Evolutionary conservation across 2,888 invertebrate species (phyloP).

Genomic region (Tribolium freemani): DNA sequence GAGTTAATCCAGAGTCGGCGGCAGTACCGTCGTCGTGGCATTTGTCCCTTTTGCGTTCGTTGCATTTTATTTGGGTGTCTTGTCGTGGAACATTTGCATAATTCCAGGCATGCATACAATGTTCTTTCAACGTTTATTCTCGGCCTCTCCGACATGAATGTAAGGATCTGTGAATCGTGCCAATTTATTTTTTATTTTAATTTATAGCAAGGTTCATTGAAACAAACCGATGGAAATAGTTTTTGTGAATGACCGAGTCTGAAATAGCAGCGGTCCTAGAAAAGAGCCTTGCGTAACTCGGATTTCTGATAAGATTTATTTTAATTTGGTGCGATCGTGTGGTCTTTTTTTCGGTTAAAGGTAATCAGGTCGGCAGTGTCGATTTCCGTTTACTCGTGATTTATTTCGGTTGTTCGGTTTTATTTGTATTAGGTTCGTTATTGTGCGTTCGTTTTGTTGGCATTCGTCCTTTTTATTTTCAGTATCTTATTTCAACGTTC

Average conservation of each 20-base stretch:
- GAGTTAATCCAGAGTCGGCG: constrained; percentile 8
- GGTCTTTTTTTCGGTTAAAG: not conserved
- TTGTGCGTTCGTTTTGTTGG: constrained; percentile 36
- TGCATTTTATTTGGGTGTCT: constrained; percentile 34
- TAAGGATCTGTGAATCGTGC: constrained; percentile 61
- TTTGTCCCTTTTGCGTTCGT: constrained; percentile 27
- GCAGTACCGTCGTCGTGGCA: constrained; percentile 1
- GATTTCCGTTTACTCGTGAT: constrained; percentile 36
- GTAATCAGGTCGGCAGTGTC: not conserved
- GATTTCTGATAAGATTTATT: constrained; percentile 4
- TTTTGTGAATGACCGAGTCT: constrained; percentile 37
- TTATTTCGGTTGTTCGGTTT: constrained; percentile 42
- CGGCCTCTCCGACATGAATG: constrained; percentile 55
- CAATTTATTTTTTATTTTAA: constrained; percentile 63
- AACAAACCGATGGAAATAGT: constrained; percentile 54
- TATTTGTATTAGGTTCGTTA: constrained; percentile 45
- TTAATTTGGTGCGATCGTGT: not conserved
- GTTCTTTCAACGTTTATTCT: constrained; percentile 59
- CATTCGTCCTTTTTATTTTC: constrained; percentile 34
- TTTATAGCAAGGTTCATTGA: constrained; percentile 65
- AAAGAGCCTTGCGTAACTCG: not conserved
- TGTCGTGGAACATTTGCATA: constrained; percentile 54
- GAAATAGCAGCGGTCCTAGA: not conserved
- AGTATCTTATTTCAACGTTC: constrained; percentile 57
- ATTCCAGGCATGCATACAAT: constrained; percentile 59